Conservation (phyloP, 2,888 invertebrate species). For the Acleris sparsana region DNA sequence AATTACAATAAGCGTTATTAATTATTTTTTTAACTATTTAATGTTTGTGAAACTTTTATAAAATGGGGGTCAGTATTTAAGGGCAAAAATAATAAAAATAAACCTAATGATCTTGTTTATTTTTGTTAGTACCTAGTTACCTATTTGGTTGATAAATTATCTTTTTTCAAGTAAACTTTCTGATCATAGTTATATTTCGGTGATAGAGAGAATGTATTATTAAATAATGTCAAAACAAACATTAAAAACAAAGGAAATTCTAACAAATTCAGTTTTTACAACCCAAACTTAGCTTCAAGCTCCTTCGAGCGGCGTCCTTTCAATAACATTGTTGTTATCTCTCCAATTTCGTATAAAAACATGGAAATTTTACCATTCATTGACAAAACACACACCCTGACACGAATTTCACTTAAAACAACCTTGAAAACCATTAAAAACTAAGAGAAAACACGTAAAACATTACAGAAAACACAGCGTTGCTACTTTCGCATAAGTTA, state of each 20-base stretch:
- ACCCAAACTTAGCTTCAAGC: slow-evolving; percentile 68
- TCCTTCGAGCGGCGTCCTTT: slow-evolving; percentile 59
- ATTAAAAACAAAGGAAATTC: not conserved
- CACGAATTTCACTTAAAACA: slow-evolving; percentile 58
- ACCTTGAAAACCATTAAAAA: slow-evolving; percentile 52
- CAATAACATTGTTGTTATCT: slow-evolving; percentile 49
- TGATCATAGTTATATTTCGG: no score
- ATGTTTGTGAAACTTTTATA: not conserved
- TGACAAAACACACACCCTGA: slow-evolving; percentile 50
- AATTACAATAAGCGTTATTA: not conserved
- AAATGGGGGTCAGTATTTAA: not conserved
- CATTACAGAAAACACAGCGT: slow-evolving; percentile 64
- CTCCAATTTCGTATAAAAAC: slow-evolving; percentile 49
- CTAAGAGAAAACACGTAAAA: slow-evolving; percentile 67
- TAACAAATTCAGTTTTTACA: slow-evolving; percentile 50
- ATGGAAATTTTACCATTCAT: slow-evolving; percentile 43
- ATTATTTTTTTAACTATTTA: not conserved
- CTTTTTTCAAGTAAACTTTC: no score
- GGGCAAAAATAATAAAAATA: not conserved
- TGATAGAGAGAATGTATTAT: no score
- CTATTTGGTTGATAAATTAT: no score
- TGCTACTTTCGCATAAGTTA: slow-evolving; percentile 63
- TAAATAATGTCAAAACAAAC: not conserved
- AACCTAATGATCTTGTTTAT: not conserved
- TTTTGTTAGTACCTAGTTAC: no score